Percentiles rank a stretch among this genome's conserved stretches.
Conservation (phyloP, 92 coral and sea anemone species). For the Palythoa grandiflora region DNA sequence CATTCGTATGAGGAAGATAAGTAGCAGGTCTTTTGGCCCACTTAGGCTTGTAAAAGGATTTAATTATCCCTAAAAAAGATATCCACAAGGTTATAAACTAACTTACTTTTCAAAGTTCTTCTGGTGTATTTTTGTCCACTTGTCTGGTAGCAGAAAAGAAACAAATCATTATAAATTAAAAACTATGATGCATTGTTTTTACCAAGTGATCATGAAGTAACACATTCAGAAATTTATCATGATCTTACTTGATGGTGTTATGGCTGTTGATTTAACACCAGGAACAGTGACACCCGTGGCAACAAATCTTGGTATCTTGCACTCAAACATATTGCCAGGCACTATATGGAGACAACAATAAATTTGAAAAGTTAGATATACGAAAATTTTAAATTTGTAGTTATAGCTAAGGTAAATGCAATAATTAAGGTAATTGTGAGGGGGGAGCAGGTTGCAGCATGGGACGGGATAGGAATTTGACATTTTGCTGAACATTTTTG, state of each 20-base stretch:
- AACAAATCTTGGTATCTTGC: slow-evolving; percentile 83
- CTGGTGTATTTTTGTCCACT: slow-evolving; percentile 35
- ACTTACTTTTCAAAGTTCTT: slow-evolving; percentile 48
- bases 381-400: not conserved
- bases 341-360: not conserved
- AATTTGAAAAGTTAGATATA: not conserved
- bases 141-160: slow-evolving; percentile 15
- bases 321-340: slow-evolving; percentile 42
- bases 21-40: too few relatives aligned
- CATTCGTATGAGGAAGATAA: too few relatives aligned
- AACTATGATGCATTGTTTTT: too few relatives aligned
- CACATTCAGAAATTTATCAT: too few relatives aligned
- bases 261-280: not conserved
- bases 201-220: not conserved
- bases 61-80: too few relatives aligned
- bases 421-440: too few relatives aligned
- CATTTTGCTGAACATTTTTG: not conserved
- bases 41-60: too few relatives aligned
- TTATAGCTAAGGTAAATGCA: too few relatives aligned
- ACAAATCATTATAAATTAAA: not conserved
- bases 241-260: slow-evolving; percentile 38
- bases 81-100: not conserved
- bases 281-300: slow-evolving; percentile 39
- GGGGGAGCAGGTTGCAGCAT: too few relatives aligned
- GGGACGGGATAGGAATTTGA: too few relatives aligned